Evolutionary conservation across 2,888 invertebrate species (phyloP), one percentile per base, ranked within the genome.

Genomic region (Sericinus montela): DNA sequence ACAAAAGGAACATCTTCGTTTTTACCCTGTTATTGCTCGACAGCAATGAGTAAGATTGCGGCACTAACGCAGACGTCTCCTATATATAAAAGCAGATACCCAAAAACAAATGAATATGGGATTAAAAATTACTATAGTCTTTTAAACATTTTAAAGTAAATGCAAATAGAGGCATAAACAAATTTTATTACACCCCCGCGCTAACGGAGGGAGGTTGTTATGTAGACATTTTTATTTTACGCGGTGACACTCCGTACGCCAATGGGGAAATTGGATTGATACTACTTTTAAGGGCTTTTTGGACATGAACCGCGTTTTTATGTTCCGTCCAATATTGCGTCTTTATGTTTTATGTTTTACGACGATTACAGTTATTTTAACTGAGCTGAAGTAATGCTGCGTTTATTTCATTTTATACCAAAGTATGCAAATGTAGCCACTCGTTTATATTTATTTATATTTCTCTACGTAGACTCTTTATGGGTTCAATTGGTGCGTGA

Each of bases 221-320:
- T 73, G 75, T 76, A 72, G 76, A 75, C 80, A 78, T 84, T 86
- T 85, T 86, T 85, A 84, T 84, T 85, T 84, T 82, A 83, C 75
- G 76, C 79, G 72, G 77, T 81, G 80, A 83, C 84, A 82, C 80
- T 73, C 75, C 69, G 73, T 75, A 75, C 76, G 72, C 75, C 79
- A 78, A 80, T 85, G 84, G 81, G 82, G 80, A 86, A 86, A 86
- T 86, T 86, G 86, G 83, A 84, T 81, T 82, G 81, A 79, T 85
- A 82, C 80, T 83, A 82, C 76, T 82, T 86, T 83, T 83, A 79
- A 85, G 75, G 76, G 77, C 74, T 80, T 82, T 82, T 86, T 77
- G 75, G 81, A 76, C 79, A 75, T 78, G 80, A 80, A 76, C 66
- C 72, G 69, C 56, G 70, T 72, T 82, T 77, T 83, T 82, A 85